Evolutionary conservation across 1,140 invertebrate genomes (phyloP).

Genomic region (Diploscapter pachys): DNA sequence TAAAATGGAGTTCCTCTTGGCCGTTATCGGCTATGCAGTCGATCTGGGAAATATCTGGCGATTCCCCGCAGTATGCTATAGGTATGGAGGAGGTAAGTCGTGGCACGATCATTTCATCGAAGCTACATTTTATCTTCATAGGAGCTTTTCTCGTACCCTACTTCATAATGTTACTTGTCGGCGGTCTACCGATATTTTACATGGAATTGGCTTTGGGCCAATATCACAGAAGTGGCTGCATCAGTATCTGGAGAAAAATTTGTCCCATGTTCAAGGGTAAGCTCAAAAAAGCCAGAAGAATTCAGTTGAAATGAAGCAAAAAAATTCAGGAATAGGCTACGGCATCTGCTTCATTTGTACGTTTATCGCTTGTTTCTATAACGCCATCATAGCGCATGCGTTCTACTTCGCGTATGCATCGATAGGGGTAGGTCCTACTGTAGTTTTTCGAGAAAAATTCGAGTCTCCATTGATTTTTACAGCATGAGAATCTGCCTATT

Average conservation of each 20-base stretch:
- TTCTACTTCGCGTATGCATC: slow-evolving; percentile 78
- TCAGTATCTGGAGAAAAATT: slow-evolving; percentile 89
- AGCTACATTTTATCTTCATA: slow-evolving; percentile 61
- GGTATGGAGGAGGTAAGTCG: slow-evolving; percentile 60
- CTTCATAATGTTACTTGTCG: slow-evolving; percentile 83
- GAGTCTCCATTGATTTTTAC: background rate
- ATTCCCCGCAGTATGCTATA: slow-evolving; percentile 64
- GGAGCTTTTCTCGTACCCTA: slow-evolving; percentile 96
- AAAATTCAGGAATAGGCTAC: slow-evolving; percentile 79
- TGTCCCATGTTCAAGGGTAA: slow-evolving; percentile 94
- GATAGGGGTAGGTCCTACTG: slow-evolving; percentile 38
- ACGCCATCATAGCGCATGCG: slow-evolving; percentile 95
- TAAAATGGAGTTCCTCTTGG: slow-evolving; percentile 86
- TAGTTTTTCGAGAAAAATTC: background rate
- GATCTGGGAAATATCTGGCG: slow-evolving; percentile 77
- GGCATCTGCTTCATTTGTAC: slow-evolving; percentile 92
- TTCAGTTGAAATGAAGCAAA: background rate
- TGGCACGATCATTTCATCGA: background rate
- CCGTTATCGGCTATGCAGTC: slow-evolving; percentile 70
- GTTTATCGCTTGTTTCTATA: slow-evolving; percentile 97
- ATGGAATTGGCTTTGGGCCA: slow-evolving; percentile 88
- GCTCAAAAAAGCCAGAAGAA: slow-evolving; percentile 14
- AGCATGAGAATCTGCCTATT: background rate
- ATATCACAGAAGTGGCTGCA: slow-evolving; percentile 80
- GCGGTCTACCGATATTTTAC: slow-evolving; percentile 86